Percentiles rank a stretch among this genome's conserved stretches.
phyloP scores from a whole-genome alignment of 2,113 vertebrate species.

The Eptesicus fuscus region DNA sequence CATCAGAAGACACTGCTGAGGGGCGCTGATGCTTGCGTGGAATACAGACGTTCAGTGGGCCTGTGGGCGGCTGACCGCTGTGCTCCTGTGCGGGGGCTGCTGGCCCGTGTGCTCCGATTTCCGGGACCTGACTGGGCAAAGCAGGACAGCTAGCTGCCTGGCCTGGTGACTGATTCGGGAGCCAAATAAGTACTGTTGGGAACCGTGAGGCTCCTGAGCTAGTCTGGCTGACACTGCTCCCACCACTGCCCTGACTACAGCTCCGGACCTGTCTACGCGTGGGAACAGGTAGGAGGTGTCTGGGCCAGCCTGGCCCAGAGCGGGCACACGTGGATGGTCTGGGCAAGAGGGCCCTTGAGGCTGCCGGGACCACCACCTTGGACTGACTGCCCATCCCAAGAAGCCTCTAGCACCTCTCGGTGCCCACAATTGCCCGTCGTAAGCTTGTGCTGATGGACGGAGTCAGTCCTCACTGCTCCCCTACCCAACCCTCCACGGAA shows the following conservation, averaged over 20 bases:
- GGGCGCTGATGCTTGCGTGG: not conserved
- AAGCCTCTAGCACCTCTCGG: not conserved
- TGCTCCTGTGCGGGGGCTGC: not conserved
- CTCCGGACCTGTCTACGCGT: not conserved
- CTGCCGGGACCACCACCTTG: not conserved
- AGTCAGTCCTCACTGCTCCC: not conserved
- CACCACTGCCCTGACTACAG: not conserved
- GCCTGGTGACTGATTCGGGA: not conserved
- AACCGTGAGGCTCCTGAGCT: not conserved
- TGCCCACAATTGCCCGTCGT: not conserved
- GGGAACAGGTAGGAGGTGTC: not conserved
- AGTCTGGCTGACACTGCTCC: not conserved
- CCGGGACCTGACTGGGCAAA: not conserved
- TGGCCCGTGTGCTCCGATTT: not conserved
- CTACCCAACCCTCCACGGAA: not conserved
- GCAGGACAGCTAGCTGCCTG: not conserved
- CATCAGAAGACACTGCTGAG: not conserved
- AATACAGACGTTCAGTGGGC: fast-evolving
- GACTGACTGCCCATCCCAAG: not conserved
- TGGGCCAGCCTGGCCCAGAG: not conserved
- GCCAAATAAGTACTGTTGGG: not conserved
- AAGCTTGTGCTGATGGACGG: not conserved
- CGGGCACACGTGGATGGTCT: not conserved
- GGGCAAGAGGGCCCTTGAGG: not conserved
- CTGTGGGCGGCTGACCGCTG: not conserved